Conservation (phyloP, 2,113 vertebrate species). For the Podarcis raffonei region DNA sequence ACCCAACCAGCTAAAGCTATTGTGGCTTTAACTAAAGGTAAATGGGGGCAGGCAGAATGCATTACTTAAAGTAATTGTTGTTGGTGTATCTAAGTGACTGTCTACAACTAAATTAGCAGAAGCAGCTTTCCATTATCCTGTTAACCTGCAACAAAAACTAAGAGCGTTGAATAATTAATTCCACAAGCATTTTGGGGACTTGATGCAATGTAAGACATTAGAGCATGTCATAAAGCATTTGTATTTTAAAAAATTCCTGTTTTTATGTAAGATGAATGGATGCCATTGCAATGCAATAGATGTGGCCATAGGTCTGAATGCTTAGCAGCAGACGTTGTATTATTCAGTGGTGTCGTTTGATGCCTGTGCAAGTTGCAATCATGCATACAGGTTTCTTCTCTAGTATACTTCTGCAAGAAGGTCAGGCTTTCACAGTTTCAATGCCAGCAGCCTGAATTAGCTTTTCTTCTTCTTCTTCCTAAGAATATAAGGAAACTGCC, state of each 20-base stretch:
- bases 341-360: no score
- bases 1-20: conserved; percentile 27
- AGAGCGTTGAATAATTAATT: conserved; percentile 12
- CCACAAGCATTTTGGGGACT: not conserved
- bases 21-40: conserved; percentile 17
- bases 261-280: not conserved
- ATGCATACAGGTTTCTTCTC: not conserved
- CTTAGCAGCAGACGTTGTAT: not conserved
- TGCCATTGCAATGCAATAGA: accelerated
- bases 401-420: no score
- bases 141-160: conserved; percentile 22
- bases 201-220: conserved; percentile 17
- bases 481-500: no score
- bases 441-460: no score
- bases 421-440: no score
- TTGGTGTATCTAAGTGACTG: conserved; percentile 17
- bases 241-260: not conserved
- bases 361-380: not conserved
- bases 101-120: conserved; percentile 19
- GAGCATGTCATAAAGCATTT: conserved; percentile 1
- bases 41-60: conserved; percentile 15
- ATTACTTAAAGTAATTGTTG: conserved; percentile 61
- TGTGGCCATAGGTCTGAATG: conserved; percentile 1
- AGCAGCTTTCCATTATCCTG: conserved; percentile 1
- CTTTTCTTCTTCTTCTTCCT: no score